Base-by-base conservation (phyloP, 2,797 vertebrate genomes). In the Etheostoma perlongum region DNA sequence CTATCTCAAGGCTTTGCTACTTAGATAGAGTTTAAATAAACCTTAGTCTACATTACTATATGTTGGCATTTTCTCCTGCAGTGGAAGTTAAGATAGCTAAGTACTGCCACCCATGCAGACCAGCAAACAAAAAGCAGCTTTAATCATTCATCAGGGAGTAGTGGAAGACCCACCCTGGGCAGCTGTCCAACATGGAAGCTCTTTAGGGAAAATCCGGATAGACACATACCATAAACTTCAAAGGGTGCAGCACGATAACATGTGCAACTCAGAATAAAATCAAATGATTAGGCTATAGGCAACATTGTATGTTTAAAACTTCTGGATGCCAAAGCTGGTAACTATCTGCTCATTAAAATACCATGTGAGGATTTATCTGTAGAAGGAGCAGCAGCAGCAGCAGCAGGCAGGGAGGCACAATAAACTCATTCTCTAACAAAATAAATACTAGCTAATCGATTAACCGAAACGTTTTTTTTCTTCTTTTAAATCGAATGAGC, bases 151-250 rank as follows among this genome's bases (percentile, higher is more conserved):
- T 78, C 73, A 76, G 62, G 72, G 74, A 81, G 65, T 67, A 86
- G 72, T 80, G 62, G 78, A 85, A 61, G 84, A 86, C 75, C 90
- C 90, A 91, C 88, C 88, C 91, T 85, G 88, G 90, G 92, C 90
- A 73, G 60, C 59, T 1, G 4, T 78, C 91, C 91, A 94, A 84
- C 52, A 63, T 72, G 67, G 55, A 63, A 83, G 81, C 72, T 82
- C 60, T 76, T 83, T 75, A 44, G 73, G 73, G 14, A 85, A 84
- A 87, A 91, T 83, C 81, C 70, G 49, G 85, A 90, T 86, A 64
- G 68, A 55, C 58, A 74, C 66, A 88, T 66, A 71, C 63, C 46
- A 72, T 74, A 18, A 88, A 85, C 47, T 40, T 75, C 14, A 81
- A 66, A 69, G 25, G 73, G 57, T 64, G 68, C 27, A 78, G 19